Conservation (phyloP, 2,888 invertebrate species). For the Embidobia sp. region DNA sequence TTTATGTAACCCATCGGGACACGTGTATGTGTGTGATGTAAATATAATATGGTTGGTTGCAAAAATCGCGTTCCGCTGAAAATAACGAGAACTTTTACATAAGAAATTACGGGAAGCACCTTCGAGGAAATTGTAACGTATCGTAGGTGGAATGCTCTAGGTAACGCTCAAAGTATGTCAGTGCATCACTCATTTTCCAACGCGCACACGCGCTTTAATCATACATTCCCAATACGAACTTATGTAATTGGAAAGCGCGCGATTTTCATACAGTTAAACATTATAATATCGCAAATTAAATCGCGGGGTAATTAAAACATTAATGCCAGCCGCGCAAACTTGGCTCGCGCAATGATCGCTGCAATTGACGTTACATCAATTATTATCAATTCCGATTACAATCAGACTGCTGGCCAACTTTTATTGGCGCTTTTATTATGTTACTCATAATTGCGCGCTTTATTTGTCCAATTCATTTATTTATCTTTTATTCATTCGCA, state of each 20-base stretch:
- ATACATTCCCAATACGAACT: constrained; percentile 62
- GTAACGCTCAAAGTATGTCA: constrained; percentile 52
- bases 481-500: too few species aligned
- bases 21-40: constrained; percentile 24
- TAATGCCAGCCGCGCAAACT: constrained; percentile 71
- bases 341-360: constrained; percentile 48
- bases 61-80: constrained; percentile 51
- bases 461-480: too few species aligned
- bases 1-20: constrained; percentile 7
- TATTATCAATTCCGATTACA: constrained; percentile 32
- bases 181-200: constrained; percentile 58
- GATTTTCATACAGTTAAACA: constrained; percentile 69
- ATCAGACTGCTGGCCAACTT: constrained; percentile 1
- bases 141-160: constrained; percentile 56
- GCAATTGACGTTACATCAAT: constrained; percentile 43
- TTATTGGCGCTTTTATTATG: too few species aligned
- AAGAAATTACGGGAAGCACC: constrained; percentile 59
- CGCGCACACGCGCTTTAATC: constrained; percentile 42
- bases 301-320: constrained; percentile 74
- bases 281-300: constrained; percentile 76
- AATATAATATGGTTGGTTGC: constrained; percentile 40
- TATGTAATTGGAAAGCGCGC: constrained; percentile 79
- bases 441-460: too few species aligned
- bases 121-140: constrained; percentile 64
- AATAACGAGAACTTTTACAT: constrained; percentile 58